A percentile compares a stretch with the other conserved stretches of the same genome.
Evolutionary conservation across 1,140 invertebrate genomes (phyloP).

Genomic region (Philotrypesis tridentata): DNA sequence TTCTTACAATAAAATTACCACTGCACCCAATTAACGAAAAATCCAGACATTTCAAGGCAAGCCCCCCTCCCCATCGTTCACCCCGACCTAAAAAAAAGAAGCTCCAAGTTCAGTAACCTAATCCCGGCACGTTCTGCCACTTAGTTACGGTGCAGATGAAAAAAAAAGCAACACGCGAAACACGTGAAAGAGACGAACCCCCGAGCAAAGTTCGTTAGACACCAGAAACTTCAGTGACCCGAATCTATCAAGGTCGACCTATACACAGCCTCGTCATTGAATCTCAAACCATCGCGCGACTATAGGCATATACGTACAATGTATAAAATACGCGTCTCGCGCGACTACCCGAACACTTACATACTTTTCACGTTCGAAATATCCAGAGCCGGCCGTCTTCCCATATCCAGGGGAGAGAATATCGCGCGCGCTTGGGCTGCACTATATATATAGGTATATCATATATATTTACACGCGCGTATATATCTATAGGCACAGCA

Average conservation of each 20-base stretch:
- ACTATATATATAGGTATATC: no score
- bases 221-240: neutral
- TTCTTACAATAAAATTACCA: no score
- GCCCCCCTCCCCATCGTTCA: neutral
- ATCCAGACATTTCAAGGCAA: neutral
- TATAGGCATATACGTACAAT: no score
- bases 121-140: neutral
- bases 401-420: neutral
- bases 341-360: no score
- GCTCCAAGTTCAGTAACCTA: neutral
- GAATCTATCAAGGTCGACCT: slow-evolving; percentile 20
- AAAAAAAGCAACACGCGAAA: no score
- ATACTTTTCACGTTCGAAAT: no score
- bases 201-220: slow-evolving; percentile 8
- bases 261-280: neutral
- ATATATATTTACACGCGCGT: no score
- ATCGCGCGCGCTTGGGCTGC: no score
- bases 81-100: neutral
- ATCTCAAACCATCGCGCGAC: neutral
- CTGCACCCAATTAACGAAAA: no score
- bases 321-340: no score
- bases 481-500: no score
- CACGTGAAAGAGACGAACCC: neutral
- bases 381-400: neutral
- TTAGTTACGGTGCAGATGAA: neutral